Percentiles rank a stretch among this genome's conserved stretches.
phyloP scores from a whole-genome alignment of 1,140 invertebrate species.

The Drosophila azteca region DNA sequence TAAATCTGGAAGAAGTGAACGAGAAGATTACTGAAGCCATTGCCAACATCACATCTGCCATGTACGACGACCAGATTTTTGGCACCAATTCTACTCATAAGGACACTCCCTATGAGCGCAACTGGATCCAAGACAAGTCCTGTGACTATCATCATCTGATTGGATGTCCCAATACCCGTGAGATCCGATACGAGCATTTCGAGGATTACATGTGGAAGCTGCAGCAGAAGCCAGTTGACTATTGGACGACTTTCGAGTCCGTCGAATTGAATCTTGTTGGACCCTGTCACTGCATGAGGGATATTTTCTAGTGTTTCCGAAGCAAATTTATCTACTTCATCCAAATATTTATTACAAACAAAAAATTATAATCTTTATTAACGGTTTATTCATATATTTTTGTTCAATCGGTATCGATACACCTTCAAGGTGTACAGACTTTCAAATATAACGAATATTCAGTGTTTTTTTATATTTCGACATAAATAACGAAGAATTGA shows the following conservation, averaged over 20 bases:
- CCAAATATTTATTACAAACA: too few relatives aligned
- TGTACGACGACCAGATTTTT: slow-evolving; percentile 33
- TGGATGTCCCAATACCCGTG: slow-evolving; percentile 42
- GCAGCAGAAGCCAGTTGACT: slow-evolving; percentile 22
- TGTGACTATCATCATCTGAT: slow-evolving; percentile 50
- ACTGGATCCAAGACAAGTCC: slow-evolving; percentile 45
- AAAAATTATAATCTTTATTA: too few relatives aligned
- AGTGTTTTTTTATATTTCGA: too few relatives aligned
- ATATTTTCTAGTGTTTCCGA: neutral
- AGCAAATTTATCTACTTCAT: neutral
- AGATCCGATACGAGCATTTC: slow-evolving; percentile 45
- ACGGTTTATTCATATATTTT: too few relatives aligned
- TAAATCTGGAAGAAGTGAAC: slow-evolving; percentile 20
- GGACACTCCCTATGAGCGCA: slow-evolving; percentile 13
- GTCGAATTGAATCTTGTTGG: slow-evolving; percentile 18
- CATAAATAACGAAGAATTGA: too few relatives aligned
- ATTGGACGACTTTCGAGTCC: slow-evolving; percentile 43
- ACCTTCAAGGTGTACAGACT: too few relatives aligned
- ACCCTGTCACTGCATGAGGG: neutral
- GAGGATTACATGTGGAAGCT: slow-evolving; percentile 80
- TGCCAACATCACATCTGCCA: slow-evolving; percentile 34
- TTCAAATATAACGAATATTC: too few relatives aligned
- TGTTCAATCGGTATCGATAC: too few relatives aligned
- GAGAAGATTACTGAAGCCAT: slow-evolving; percentile 38
- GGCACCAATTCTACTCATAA: neutral